These are phyloP conservation scores for Sparus aurata DNA, from an alignment of 2,797 vertebrate genomes.

Conservation along the genomic window DNA sequence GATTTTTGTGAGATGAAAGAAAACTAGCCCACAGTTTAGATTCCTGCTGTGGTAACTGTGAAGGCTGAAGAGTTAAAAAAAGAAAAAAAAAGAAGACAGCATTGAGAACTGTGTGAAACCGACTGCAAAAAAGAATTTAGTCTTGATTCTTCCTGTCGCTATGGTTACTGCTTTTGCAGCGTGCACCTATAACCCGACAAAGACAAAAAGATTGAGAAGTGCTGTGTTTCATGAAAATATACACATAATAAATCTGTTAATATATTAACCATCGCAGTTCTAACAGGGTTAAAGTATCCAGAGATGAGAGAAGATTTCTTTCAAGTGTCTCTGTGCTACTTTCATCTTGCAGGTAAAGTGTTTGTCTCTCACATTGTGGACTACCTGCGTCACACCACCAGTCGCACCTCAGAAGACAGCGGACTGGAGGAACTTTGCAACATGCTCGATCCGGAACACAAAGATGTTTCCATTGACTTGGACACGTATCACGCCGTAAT, in stretches of 20 bases:
- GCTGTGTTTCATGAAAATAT: neutral
- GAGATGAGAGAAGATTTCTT: neutral
- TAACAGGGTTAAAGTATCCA: neutral
- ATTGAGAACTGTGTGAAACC: conserved; percentile 14
- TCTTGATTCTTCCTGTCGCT: conserved; percentile 6
- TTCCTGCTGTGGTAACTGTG: neutral
- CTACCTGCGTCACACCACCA: conserved; percentile 89
- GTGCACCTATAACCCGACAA: conserved; percentile 19
- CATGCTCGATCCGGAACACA: conserved; percentile 91
- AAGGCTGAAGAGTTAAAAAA: neutral
- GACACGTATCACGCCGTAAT: conserved; percentile 90
- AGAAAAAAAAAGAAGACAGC: neutral
- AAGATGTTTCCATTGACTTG: conserved; percentile 90
- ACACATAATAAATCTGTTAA: neutral
- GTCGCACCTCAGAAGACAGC: conserved; percentile 87
- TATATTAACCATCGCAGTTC: too few species aligned
- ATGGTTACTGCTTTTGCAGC: conserved; percentile 42
- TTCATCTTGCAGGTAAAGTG: conserved; percentile 86
- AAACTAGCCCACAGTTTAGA: neutral
- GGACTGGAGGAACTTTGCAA: conserved; percentile 91
- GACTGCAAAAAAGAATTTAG: neutral
- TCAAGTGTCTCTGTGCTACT: neutral
- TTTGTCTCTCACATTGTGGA: conserved; percentile 90
- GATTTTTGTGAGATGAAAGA: conserved; percentile 1
- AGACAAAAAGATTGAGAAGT: neutral